A percentile compares a stretch with the other conserved stretches of the same genome.
Evolutionary conservation across 92 coral and sea anemone species (phyloP).

Genomic region (Phymanthus crucifer): DNA sequence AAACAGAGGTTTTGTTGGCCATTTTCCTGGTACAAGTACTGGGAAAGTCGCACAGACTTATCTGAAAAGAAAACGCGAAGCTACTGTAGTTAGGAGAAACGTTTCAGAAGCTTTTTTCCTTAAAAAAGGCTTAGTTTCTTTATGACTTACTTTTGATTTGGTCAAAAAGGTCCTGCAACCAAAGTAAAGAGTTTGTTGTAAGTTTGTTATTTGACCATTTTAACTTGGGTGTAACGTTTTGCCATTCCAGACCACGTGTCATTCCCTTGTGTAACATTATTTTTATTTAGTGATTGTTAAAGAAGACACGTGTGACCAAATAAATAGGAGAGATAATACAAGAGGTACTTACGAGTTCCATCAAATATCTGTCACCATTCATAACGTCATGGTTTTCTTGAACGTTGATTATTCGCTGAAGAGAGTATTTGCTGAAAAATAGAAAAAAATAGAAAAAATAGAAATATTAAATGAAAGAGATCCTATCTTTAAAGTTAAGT

Average conservation of each 20-base stretch:
- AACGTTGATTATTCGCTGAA: constrained; percentile 69
- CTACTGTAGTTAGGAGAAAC: too few species aligned
- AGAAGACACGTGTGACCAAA: too few species aligned
- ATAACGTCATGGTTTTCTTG: constrained; percentile 94
- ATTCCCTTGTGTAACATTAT: too few species aligned
- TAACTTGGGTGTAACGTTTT: background rate
- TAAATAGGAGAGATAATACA: too few species aligned
- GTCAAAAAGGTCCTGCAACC: constrained; percentile 66
- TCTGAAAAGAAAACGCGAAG: constrained; percentile 35
- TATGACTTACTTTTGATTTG: constrained; percentile 54
- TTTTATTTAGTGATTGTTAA: too few species aligned
- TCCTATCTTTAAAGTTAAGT: too few species aligned
- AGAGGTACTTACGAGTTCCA: constrained; percentile 74
- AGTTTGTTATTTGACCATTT: background rate
- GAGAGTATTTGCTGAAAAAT: constrained; percentile 56
- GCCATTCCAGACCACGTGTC: background rate
- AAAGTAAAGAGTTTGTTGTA: background rate
- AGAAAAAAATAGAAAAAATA: background rate
- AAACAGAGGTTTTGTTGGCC: constrained; percentile 72
- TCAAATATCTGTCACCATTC: constrained; percentile 88
- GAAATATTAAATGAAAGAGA: background rate
- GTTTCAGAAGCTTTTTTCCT: background rate
- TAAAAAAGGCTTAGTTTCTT: background rate
- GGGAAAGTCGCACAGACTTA: constrained; percentile 67
- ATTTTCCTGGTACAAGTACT: constrained; percentile 75